Base-by-base conservation (phyloP, 2,888 invertebrate species). In the Erebia epiphron region DNA sequence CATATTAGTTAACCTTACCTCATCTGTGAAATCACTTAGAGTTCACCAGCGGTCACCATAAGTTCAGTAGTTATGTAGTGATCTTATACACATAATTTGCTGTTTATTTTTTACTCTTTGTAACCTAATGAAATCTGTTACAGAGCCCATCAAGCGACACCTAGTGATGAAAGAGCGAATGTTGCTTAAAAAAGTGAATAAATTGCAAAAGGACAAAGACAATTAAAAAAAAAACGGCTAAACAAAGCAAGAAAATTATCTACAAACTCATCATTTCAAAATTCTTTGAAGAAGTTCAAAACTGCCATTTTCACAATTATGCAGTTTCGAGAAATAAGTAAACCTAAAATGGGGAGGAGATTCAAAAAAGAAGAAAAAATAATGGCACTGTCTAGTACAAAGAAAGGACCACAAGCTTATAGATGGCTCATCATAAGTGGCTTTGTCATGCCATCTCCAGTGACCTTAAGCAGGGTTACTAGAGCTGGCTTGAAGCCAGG, bases 301-400 rank as follows among this genome's bases (percentile, higher is more conserved):
- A 54, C 54, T 54, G 54, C 54, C 9, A 54, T 54, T 14, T 54
- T 54, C 18, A 54, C 54, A 54, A 18, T 18, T 5, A 54, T 54
- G 54, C 54, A 54, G n/a, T 54, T 54, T 54, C 16, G 54, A 10
- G 54, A 54, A 54, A 18, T 54, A 18, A 18, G 8, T 54, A 54
- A 54, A 54, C 54, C 54, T 18, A 54, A 54, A 54, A 54, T 54
- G 54, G 54, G 54, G 2, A 4, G 54, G 18, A 54, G 54, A n/a
- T n/a, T n/a, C n/a, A n/a, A n/a, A n/a, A n/a, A n/a, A n/a, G n/a
- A n/a, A n/a, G n/a, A n/a, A n/a, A 54, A 54, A 8, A 18, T 54
- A 16, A 54, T 54, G 18, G 54, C 54, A 2, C 16, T 54, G 2
- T 18, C 16, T 54, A 18, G 54, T 54, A 54, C 54, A 54, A 54